Percentiles rank a stretch among this genome's conserved stretches.
phyloP scores from a whole-genome alignment of 2,113 vertebrate genomes.

The Hemibagrus wyckioides region DNA sequence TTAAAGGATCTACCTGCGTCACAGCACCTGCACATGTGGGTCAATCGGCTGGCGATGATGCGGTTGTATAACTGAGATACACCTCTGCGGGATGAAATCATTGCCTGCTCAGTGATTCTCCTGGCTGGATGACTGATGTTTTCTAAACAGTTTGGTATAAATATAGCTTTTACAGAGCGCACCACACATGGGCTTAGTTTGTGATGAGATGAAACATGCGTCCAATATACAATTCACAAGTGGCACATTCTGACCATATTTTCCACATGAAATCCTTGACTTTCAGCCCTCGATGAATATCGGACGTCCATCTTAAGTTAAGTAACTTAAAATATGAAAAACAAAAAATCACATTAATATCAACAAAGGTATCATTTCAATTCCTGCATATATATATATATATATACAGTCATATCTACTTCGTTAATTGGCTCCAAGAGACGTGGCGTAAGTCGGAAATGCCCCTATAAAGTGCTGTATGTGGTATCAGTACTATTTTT shows the following conservation, averaged over 20 bases:
- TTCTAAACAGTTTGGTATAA: neutral
- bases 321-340: too few relatives aligned
- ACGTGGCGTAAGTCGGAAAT: too few relatives aligned
- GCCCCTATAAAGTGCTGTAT: too few relatives aligned
- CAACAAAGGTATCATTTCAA: neutral
- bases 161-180: neutral
- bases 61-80: conserved; percentile 52
- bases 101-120: neutral
- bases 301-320: neutral
- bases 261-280: neutral
- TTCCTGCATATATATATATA: neutral
- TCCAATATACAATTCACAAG: neutral
- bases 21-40: conserved; percentile 48
- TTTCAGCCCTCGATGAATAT: neutral
- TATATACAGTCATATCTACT: too few relatives aligned
- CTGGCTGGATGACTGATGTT: neutral
- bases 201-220: neutral
- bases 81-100: neutral
- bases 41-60: conserved; percentile 13
- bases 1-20: conserved; percentile 27
- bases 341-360: neutral
- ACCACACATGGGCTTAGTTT: neutral
- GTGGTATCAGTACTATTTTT: too few relatives aligned
- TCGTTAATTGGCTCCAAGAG: too few relatives aligned
- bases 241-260: neutral